These are phyloP conservation scores for Halcyon senegalensis DNA, from an alignment of 2,113 vertebrate genomes.

Conservation along the genomic window DNA sequence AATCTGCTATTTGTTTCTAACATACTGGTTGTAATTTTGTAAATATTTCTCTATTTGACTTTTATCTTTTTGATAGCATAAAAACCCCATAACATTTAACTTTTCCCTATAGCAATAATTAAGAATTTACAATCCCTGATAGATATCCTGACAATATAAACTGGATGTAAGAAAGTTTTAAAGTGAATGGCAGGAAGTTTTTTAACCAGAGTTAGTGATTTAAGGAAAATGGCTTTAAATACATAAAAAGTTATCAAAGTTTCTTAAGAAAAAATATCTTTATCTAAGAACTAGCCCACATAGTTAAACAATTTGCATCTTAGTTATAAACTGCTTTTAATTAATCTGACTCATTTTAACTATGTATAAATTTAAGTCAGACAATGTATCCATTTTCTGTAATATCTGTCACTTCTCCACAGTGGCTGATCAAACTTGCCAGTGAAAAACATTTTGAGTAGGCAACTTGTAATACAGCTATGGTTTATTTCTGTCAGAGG, in stretches of 20 bases:
- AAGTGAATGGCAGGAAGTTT: background rate
- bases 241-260: background rate
- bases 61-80: background rate
- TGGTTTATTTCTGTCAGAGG: slow-evolving; percentile 77
- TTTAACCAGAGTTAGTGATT: background rate
- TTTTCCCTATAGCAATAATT: background rate
- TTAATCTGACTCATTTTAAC: slow-evolving; percentile 12
- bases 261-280: background rate
- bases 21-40: background rate
- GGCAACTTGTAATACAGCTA: slow-evolving; percentile 73
- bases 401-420: slow-evolving; percentile 65
- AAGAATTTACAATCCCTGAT: background rate
- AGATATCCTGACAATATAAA: background rate
- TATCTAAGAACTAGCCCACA: background rate
- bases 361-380: slow-evolving; percentile 4
- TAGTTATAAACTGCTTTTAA: background rate
- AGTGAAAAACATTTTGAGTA: slow-evolving; percentile 75
- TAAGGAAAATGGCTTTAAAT: background rate
- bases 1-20: background rate
- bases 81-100: background rate
- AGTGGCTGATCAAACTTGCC: slow-evolving; percentile 72
- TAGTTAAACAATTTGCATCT: slow-evolving; percentile 21
- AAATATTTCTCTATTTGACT: background rate
- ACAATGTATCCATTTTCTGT: slow-evolving; percentile 57
- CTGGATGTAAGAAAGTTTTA: background rate